Percentiles rank a stretch among this genome's conserved stretches.
Evolutionary conservation across 2,113 vertebrate genomes (phyloP).

Genomic region (Struthidea cinerea): DNA sequence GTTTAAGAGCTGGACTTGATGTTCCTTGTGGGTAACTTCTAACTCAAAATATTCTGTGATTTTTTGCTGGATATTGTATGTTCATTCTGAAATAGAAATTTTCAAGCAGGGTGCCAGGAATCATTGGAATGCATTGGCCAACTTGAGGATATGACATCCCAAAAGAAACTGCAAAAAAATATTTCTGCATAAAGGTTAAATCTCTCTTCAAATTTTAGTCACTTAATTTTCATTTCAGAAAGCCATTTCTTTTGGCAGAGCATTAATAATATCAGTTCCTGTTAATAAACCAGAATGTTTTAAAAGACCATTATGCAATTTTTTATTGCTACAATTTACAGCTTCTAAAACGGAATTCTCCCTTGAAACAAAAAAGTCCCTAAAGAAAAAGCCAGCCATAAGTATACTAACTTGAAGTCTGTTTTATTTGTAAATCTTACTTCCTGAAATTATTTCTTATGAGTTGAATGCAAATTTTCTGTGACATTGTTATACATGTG

Average conservation of each 20-base stretch:
- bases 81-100: background rate
- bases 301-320: background rate
- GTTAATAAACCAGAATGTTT: background rate
- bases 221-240: background rate
- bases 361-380: background rate
- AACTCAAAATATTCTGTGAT: background rate
- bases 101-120: background rate
- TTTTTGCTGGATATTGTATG: background rate
- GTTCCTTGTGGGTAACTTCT: background rate
- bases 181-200: background rate
- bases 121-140: background rate
- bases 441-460: background rate
- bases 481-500: background rate
- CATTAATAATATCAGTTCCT: background rate
- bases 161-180: background rate
- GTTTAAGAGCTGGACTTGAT: background rate
- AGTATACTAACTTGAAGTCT: background rate
- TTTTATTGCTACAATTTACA: background rate
- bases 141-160: background rate
- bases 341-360: background rate
- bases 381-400: background rate
- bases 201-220: background rate
- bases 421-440: background rate
- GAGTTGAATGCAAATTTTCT: background rate
- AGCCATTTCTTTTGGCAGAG: background rate